Evolutionary conservation across 2,888 invertebrate genomes (phyloP), one percentile per base, ranked within the genome.

Genomic region (Cyrtodaria siliqua): DNA sequence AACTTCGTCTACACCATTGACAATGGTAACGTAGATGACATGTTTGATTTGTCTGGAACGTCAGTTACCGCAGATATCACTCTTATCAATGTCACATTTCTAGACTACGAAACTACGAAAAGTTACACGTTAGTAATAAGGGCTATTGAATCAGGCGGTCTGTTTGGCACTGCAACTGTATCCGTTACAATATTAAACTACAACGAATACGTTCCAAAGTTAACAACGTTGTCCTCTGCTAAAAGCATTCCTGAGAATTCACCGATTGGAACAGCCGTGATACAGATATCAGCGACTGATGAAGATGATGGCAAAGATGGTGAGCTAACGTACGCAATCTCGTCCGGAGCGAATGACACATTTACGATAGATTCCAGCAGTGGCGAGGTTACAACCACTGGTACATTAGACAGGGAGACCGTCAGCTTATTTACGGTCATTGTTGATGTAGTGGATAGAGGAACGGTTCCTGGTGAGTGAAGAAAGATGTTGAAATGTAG

Each of bases 141-240:
- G 92, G 98, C 97, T 1, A 97, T 97, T 90, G 98, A 98, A 94
- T 96, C 95, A 79, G 98, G 98, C 0, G 95, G 95, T 63, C 94
- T 98, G 50, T 97, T 97, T 42, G 97, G 97, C 79, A 97, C 97
- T 3, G 95, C 97, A 72, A 97, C 82, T 6, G 84, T 88, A 9
- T 79, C 82, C 44, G 67, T 89, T 26, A 66, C 56, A n/a, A 72
- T 89, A n/a, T 72, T 66, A 14, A 85, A 85, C 44, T 75, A 71
- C 52, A 89, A 89, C 64, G 87, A 88, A 69, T 74, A 86, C 70
- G 62, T 33, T 24, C 89, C 89, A 0, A n/a, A n/a, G n/a, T 84
- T 88, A 40, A 60, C n/a, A n/a, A 53, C 74, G 1, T 27, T 78
- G 61, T 38, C 24, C 12, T 55, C 73, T 8, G 79, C 82, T 63